phyloP scores from a whole-genome alignment of 2,113 vertebrate genomes.

The Gallinago undulata region DNA sequence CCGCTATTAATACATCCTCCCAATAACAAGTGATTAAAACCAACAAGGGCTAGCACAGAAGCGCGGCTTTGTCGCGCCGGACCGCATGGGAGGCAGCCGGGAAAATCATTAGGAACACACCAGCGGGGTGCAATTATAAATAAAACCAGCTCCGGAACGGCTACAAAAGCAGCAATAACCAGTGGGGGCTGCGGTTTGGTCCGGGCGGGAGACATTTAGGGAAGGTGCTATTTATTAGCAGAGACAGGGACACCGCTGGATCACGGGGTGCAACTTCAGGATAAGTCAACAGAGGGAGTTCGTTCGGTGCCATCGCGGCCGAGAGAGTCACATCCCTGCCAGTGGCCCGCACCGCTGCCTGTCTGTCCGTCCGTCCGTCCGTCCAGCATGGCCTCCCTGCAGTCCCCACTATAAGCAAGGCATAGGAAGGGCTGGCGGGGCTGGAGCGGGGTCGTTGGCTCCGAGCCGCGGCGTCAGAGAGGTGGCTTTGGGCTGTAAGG shows the following conservation, averaged over 20 bases:
- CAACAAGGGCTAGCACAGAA: slow-evolving; percentile 6
- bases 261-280: slow-evolving; percentile 13
- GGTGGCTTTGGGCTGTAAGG: neutral
- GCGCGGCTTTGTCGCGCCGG: neutral
- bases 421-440: fast-evolving
- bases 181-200: neutral
- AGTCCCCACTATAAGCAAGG: fast-evolving
- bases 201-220: neutral
- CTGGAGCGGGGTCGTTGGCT: neutral
- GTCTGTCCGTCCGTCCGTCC: fast-evolving
- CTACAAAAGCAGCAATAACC: slow-evolving; percentile 22
- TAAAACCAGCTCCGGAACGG: neutral
- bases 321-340: fast-evolving
- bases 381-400: neutral
- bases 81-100: slow-evolving; percentile 6
- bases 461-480: fast-evolving
- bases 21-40: slow-evolving; percentile 13
- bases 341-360: fast-evolving
- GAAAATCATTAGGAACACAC: neutral
- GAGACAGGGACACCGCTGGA: neutral
- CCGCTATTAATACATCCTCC: slow-evolving; percentile 1
- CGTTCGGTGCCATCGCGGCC: neutral
- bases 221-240: neutral
- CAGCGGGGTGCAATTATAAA: slow-evolving; percentile 25
- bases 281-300: slow-evolving; percentile 61